A percentile compares a stretch with the other conserved stretches of the same genome.
phyloP scores from a whole-genome alignment of 37 sponge, comb jelly and placozoan species.

The Lycopodina hypogea region DNA sequence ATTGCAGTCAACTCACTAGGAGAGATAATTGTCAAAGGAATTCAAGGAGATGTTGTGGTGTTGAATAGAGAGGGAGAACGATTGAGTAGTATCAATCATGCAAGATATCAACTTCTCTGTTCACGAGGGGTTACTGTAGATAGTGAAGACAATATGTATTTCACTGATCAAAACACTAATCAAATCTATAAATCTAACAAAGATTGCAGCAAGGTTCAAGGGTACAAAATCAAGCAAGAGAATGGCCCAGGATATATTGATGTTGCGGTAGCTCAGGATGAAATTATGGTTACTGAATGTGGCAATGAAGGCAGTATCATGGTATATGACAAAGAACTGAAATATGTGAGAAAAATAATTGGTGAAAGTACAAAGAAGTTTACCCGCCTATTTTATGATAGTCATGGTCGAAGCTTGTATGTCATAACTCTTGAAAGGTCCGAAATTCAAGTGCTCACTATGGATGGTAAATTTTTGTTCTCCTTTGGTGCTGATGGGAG shows the following conservation, averaged over 20 bases:
- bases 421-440: neutral
- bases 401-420: neutral
- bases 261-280: too few species aligned
- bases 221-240: neutral
- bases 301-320: too few species aligned
- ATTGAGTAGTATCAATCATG: neutral
- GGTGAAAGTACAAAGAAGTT: neutral
- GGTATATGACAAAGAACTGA: too few species aligned
- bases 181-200: neutral
- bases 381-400: neutral
- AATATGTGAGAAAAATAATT: too few species aligned
- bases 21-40: neutral
- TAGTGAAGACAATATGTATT: neutral
- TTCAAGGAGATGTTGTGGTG: neutral
- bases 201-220: neutral
- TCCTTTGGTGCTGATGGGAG: neutral
- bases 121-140: neutral
- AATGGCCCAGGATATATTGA: neutral
- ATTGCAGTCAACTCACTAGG: neutral
- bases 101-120: neutral
- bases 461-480: neutral
- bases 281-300: too few species aligned
- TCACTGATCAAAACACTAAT: neutral
- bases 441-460: neutral
- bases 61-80: neutral